Base-by-base conservation (phyloP, 2,113 vertebrate genomes). In the Embiotoca jacksoni region DNA sequence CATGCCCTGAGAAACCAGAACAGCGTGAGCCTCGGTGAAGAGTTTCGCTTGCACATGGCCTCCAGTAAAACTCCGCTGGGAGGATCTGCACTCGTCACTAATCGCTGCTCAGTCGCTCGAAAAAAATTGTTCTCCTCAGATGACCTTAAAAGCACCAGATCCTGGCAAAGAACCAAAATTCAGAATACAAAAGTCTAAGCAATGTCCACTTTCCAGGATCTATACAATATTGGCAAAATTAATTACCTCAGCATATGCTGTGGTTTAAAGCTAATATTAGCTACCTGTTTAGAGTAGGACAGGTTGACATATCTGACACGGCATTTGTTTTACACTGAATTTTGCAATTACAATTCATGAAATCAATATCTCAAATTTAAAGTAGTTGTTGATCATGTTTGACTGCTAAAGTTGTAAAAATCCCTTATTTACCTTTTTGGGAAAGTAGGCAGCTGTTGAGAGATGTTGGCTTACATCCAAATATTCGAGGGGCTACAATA, bases 21-120 rank as follows among this genome's bases (percentile, higher is more conserved):
- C 74, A 72, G 68, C 46, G 3, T 65, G 66, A 74, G 76, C 68
- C 77, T 73, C 68, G 70, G 39, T 80, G 54, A 57, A 63, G 59
- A 75, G 57, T 70, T 80, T 55, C 74, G 64, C 69, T 81, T 47
- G 35, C 63, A 67, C 55, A 63, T 39, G 53, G 68, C 64, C 76
- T 61, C 37, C 15, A 44, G 87, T 60, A 65, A 73, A 61, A 80
- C 57, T 76, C 65, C 15, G 53, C 50, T 73, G 66, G 64, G 61
- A 76, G 39, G 58, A 75, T 69, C 68, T 41, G 60, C 35, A 3
- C 69, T 66, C 14, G 7, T 59, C 84, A 65, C 35, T 78, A 59
- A 75, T 83, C 50, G n/a, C 36, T 79, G 68, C 71, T 76, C 77
- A 63, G 58, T 72, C 73, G 31, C 37, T 44, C 32, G 62, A 49